Base-by-base conservation (phyloP, 92 coral and sea anemone genomes). In the Porites cylindrica region DNA sequence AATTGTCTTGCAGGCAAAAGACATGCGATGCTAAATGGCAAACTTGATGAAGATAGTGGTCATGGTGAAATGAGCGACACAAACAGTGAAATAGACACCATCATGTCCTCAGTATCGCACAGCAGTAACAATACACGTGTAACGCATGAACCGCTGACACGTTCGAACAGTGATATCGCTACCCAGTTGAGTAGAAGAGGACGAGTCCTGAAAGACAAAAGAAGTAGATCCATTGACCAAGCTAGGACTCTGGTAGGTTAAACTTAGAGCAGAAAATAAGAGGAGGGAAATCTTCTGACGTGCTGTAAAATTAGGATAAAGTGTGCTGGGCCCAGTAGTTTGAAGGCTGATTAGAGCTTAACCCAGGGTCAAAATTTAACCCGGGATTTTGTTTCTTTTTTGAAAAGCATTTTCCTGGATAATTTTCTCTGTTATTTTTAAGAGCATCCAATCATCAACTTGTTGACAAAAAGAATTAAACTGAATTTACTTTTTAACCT, bases 11-110 rank as follows among this genome's bases (percentile, higher is more conserved):
- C 82, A 91, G 94, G 83, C 70, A 91, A 91, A 66, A 87, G 87
- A 18, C 78, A 85, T 38, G 83, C 60, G 8, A n/a, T 58, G 81
- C n/a, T 92, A 14, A 90, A 90, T 84, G 96, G 98, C 20, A 95
- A 92, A 63, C 86, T 93, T 60, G 99, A 97, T 71, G 85, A 65
- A 43, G 99, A 95, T 86, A 96, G 99, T 65, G 99, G 99, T 26
- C 99, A 96, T 69, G 92, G 96, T 10, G 96, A 81, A 10, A 66
- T 90, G 62, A 91, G 88, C 20, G 92, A 91, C 18, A 54, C 90
- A 14, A 90, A 85, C 67, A 91, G 99, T 82, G 99, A 97, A 32
- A 93, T 97, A 78, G 99, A 97, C 32, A 94, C 99, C 21, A 81
- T 97, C 21, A 95, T 97, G 96, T 86, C 90, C 56, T 94, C 97